These are phyloP conservation scores for Porites divaricata DNA, from an alignment of 92 coral and sea anemone species.

Conservation along the genomic window DNA sequence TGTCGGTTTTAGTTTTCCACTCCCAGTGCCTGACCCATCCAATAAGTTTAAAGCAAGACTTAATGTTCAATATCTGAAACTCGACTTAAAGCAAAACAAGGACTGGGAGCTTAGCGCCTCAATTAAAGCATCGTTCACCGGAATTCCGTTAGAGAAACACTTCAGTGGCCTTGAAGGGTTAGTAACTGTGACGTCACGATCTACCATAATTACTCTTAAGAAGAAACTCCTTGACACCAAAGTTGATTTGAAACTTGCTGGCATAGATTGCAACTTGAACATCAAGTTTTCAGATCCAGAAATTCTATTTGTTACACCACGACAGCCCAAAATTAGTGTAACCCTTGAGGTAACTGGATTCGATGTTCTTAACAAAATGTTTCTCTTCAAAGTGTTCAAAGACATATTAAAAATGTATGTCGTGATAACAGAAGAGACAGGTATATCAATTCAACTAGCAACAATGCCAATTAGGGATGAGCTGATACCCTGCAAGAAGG, in stretches of 20 bases:
- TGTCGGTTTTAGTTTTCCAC: conserved; percentile 62
- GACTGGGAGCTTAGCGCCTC: conserved; percentile 53
- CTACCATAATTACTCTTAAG: conserved; percentile 24
- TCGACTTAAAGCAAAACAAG: conserved; percentile 9
- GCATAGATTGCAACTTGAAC: conserved; percentile 40
- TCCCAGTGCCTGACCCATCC: conserved; percentile 55
- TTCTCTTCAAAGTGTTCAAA: conserved; percentile 60
- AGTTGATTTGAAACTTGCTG: conserved; percentile 42
- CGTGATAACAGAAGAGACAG: conserved; percentile 26
- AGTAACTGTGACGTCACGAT: conserved; percentile 37
- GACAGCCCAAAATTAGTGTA: conserved; percentile 37
- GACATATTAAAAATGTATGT: conserved; percentile 47
- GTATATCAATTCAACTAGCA: conserved; percentile 28
- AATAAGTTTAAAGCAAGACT: conserved; percentile 49
- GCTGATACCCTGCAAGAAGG: conserved; percentile 51
- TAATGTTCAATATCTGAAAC: conserved; percentile 38
- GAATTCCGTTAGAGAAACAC: conserved; percentile 45
- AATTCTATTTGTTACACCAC: conserved; percentile 13
- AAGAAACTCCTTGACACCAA: conserved; percentile 32
- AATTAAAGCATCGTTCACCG: conserved; percentile 49
- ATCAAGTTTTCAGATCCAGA: conserved; percentile 57
- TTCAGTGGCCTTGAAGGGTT: conserved; percentile 45
- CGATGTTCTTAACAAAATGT: conserved; percentile 49
- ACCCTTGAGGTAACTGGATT: conserved; percentile 52
- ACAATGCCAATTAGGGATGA: conserved; percentile 52